Conservation (phyloP, 2,797 vertebrate species). For the Ataeniobius toweri region DNA sequence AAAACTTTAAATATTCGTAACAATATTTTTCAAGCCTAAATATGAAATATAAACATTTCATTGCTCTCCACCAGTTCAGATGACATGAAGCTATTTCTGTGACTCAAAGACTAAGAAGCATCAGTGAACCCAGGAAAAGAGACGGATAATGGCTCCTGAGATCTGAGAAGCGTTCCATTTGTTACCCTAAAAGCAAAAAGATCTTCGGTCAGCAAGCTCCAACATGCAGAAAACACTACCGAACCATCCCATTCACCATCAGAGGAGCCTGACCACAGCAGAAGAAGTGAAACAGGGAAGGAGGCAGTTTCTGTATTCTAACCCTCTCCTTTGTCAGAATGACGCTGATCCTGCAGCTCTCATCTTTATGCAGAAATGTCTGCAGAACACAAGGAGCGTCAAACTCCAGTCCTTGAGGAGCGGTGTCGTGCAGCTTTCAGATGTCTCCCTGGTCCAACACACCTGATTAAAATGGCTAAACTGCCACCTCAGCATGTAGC, state of each 20-base stretch:
- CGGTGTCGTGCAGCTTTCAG: too few species aligned
- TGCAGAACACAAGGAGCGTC: too few species aligned
- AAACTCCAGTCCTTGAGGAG: too few species aligned
- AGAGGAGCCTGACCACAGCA: not conserved
- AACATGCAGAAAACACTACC: not conserved
- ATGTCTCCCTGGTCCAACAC: too few species aligned
- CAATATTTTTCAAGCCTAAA: too few species aligned
- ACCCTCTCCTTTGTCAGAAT: not conserved
- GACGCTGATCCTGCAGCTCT: not conserved
- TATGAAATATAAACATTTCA: not conserved
- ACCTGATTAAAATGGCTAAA: too few species aligned
- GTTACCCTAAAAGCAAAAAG: too few species aligned
- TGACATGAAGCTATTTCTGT: not conserved
- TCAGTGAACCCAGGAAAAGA: not conserved
- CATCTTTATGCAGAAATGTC: not conserved
- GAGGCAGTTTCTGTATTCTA: slow-evolving; percentile 1
- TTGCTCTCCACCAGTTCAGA: not conserved
- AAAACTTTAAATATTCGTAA: too few species aligned
- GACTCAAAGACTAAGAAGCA: not conserved
- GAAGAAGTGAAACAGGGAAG: slow-evolving; percentile 18
- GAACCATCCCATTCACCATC: not conserved
- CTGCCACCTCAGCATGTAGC: too few species aligned
- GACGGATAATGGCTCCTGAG: not conserved
- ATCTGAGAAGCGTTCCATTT: not conserved
- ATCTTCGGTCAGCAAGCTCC: not conserved